A percentile compares a stretch with the other conserved stretches of the same genome.
Evolutionary conservation across 2,113 vertebrate genomes (phyloP).

Genomic region (Oreochromis spilurus): DNA sequence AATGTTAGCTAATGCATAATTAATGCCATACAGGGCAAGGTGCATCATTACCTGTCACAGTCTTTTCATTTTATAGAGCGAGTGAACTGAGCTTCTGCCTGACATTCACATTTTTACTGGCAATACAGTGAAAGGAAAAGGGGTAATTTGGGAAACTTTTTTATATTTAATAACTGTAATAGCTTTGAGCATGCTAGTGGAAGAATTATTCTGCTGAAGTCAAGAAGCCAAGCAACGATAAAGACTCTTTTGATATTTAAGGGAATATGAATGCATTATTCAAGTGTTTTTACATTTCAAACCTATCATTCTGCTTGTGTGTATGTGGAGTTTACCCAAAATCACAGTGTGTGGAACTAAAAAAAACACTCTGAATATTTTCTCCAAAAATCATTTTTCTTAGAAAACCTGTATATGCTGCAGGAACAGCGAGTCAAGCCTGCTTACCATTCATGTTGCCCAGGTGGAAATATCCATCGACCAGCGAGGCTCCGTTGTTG

Average conservation of each 20-base stretch:
- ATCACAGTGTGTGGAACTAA: background rate
- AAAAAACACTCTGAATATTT: background rate
- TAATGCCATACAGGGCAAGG: background rate
- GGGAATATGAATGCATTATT: background rate
- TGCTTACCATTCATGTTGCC: constrained; percentile 78
- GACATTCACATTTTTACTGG: background rate
- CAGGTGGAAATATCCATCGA: constrained; percentile 90
- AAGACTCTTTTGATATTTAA: background rate
- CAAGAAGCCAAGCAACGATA: background rate
- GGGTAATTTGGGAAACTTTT: background rate
- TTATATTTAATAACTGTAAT: background rate
- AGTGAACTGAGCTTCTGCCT: background rate
- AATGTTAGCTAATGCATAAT: constrained; percentile 6
- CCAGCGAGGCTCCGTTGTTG: constrained; percentile 88
- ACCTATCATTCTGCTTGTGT: background rate
- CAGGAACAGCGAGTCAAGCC: background rate
- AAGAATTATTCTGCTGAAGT: background rate
- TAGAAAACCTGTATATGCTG: background rate
- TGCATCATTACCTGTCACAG: background rate
- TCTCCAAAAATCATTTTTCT: background rate
- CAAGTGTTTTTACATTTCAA: background rate
- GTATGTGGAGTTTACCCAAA: background rate
- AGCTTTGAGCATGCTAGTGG: background rate
- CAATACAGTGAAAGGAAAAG: background rate
- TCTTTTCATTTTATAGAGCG: background rate